Percentiles rank a stretch among this genome's conserved stretches.
These are phyloP conservation scores for Excalfactoria chinensis DNA, from an alignment of 2,113 vertebrate species.

Conservation along the genomic window DNA sequence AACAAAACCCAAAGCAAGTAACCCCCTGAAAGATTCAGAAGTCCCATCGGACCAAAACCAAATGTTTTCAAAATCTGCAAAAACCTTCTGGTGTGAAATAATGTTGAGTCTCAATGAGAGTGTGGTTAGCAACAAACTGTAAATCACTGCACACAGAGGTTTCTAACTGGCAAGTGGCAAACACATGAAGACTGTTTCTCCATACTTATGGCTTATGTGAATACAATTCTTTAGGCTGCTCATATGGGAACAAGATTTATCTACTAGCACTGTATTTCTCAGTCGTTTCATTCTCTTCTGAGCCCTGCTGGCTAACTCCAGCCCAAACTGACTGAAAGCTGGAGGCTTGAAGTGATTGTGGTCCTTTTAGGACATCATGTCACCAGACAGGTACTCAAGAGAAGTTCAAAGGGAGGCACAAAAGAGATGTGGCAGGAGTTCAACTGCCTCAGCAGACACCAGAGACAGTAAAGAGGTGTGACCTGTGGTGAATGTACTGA, in stretches of 20 bases:
- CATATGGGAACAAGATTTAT: slow-evolving; percentile 23
- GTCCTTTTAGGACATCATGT: neutral
- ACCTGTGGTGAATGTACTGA: accelerated
- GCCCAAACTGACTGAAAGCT: neutral
- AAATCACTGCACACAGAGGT: slow-evolving; percentile 29
- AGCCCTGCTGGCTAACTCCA: neutral
- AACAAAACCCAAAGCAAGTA: neutral
- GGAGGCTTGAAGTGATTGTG: neutral
- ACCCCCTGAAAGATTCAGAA: neutral
- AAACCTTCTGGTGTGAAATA: slow-evolving; percentile 41
- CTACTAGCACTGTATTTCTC: neutral
- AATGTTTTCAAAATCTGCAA: slow-evolving; percentile 44
- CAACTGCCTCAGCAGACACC: too few relatives aligned
- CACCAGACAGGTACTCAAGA: neutral
- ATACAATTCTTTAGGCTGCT: neutral
- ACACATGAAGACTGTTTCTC: slow-evolving; percentile 32
- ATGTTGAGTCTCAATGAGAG: slow-evolving; percentile 16
- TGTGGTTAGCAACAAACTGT: neutral
- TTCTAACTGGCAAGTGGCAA: slow-evolving; percentile 25
- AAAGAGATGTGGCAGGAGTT: neutral
- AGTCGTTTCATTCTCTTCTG: neutral
- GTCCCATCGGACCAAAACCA: slow-evolving; percentile 16
- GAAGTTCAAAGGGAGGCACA: neutral
- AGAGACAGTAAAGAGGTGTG: neutral
- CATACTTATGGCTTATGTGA: slow-evolving; percentile 17